Base-by-base conservation (phyloP, 2,888 invertebrate genomes). In the Pammene fasciana region DNA sequence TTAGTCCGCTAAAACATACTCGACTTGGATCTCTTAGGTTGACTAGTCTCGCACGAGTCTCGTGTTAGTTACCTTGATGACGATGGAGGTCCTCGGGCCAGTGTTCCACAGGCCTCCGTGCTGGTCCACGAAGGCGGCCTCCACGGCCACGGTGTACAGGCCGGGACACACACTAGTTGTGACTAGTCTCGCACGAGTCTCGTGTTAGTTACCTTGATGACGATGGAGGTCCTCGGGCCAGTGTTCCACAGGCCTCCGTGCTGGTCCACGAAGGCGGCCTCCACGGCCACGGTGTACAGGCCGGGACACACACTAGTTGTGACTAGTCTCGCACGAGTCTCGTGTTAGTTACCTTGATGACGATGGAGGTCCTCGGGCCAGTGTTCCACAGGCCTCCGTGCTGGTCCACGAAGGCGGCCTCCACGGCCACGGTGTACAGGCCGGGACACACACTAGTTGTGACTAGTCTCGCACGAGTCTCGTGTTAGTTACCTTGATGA, bases 31-130 rank as follows among this genome's bases (percentile, higher is more conserved):
- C 11, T 11, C 43, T 26, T 26, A 26, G 2, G 26, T 26, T n/a
- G n/a, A n/a, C n/a, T n/a, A n/a, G n/a, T n/a, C n/a, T n/a, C n/a
- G n/a, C n/a, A 6, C 10, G 41, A 41, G 1, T 14, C 14, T n/a
- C n/a, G n/a, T n/a, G n/a, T n/a, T 2, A 16, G 18, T 18, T 6
- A 96, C 96, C 90, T 96, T 96, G 48, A 26, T 26, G 26, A 26
- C 26, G 26, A 26, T 26, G 4, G 95, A 94, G 13, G 96, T 96
- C 78, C 96, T 94, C 0, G 98, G 97, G 0, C 98, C 98, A 0
- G 98, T 98, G 82, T 96, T 96, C 98, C 99, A 99, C 7, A 96
- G 94, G 70, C 96, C 95, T 0, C 97, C 97, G 73, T 94, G 93
- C 74, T 96, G 95, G 85, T 99, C 98, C 0, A 98, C 94, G 65